A percentile compares a stretch with the other conserved stretches of the same genome.
phyloP scores from a whole-genome alignment of 2,113 vertebrate genomes.

The Hypanus sabinus region DNA sequence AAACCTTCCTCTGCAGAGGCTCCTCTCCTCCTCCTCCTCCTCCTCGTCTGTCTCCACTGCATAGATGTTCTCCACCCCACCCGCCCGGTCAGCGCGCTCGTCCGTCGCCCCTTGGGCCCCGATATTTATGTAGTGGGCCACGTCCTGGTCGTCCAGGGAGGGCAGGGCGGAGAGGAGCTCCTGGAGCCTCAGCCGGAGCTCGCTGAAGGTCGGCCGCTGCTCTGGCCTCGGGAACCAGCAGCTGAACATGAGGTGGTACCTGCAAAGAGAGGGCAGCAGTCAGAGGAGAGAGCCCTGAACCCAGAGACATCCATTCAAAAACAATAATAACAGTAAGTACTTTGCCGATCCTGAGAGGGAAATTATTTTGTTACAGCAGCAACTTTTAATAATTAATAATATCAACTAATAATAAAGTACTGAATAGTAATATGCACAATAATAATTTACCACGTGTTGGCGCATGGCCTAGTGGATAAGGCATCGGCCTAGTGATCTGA shows the following conservation, averaged over 20 bases:
- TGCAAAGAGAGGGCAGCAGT: background rate
- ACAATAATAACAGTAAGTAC: no score
- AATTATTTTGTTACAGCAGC: no score
- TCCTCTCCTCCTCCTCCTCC: fast-evolving
- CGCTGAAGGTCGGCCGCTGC: constrained; percentile 6
- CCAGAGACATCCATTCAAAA: no score
- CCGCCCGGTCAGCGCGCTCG: background rate
- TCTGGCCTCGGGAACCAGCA: constrained; percentile 18
- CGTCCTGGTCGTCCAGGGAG: background rate
- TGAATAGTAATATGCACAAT: no score
- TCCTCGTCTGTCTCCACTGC: background rate
- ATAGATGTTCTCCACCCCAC: background rate
- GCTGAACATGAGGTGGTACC: constrained; percentile 37
- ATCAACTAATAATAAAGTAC: no score
- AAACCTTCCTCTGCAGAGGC: background rate
- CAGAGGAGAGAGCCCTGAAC: background rate
- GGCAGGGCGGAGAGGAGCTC: constrained; percentile 18
- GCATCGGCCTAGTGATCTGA: no score
- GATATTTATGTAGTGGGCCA: background rate
- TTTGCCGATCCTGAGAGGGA: no score
- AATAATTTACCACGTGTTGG: no score
- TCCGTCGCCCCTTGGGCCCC: background rate
- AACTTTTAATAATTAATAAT: no score
- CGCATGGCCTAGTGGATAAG: no score
- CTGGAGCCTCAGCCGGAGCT: background rate